Conservation (phyloP, 2,113 vertebrate species). For the Rhodinocichla rosea region DNA sequence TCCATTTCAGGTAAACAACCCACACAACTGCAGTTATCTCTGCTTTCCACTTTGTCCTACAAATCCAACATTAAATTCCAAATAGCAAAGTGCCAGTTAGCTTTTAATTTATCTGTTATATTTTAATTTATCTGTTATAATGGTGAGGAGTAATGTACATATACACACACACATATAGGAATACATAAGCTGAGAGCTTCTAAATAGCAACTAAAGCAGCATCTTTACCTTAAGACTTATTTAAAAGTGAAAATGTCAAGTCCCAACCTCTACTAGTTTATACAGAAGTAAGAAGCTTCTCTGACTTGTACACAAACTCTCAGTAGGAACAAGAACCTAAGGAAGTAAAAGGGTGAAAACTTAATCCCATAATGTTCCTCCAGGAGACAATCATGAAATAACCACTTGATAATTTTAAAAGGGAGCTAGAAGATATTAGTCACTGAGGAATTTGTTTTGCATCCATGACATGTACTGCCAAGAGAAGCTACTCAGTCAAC, state of each 20-base stretch:
- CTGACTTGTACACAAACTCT: background rate
- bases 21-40: background rate
- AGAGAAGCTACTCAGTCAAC: background rate
- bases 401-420: background rate
- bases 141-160: background rate
- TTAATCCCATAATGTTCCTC: background rate
- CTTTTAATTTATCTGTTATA: background rate
- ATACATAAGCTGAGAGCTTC: background rate
- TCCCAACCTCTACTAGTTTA: background rate
- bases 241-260: background rate
- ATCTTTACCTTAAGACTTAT: background rate
- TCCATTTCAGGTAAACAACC: background rate
- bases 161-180: fast-evolving
- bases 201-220: background rate
- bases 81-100: background rate
- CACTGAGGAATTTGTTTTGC: background rate
- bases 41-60: background rate
- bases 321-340: background rate
- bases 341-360: background rate
- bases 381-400: background rate
- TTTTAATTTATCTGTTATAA: background rate
- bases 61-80: background rate
- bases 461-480: background rate
- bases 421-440: background rate
- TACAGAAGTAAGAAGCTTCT: background rate